Evolutionary conservation across 2,113 vertebrate genomes (phyloP), one percentile per base, ranked within the genome.

Genomic region (Ceuthmochares aereus): DNA sequence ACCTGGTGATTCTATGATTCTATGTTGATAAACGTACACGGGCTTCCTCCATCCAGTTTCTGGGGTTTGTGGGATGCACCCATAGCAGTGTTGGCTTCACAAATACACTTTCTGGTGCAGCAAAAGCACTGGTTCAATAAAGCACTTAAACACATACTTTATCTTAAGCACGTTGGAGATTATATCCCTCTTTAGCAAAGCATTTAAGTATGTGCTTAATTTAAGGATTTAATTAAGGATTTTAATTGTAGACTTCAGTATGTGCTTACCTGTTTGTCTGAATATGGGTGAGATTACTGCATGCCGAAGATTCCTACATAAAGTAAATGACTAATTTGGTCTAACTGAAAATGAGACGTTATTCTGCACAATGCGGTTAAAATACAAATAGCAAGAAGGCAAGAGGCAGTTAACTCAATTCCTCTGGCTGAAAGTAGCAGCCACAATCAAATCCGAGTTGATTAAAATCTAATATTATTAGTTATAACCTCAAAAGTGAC

Each of bases 161-260:
- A 95, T 95, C 96, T 96, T 92, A 72, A 96, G 94, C 86, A 40
- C 55, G 73, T 43, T 74, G 84, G 83, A 96, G 96, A 93, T 96
- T 90, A 96, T 86, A 93, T 89, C 93, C 93, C 95, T 92, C 89
- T 90, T 93, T 95, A 95, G 96, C 68, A 92, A 89, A 81, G 86
- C 91, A 75, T 95, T 93, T 95, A 96, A 96, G 94, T 81, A 86
- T 78, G 91, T 95, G 91, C 94, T 96, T 95, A 97, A 96, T 96
- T 97, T 92, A 96, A 90, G 94, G 94, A 90, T 96, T 95, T 96
- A 96, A 97, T 97, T 96, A 96, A 95, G 95, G 93, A 95, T 97
- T 95, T 96, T 95, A 97, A 96, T 93, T 97, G 96, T 97, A 93
- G 91, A 86, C 86, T 95, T 90, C 84, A 56, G 73, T 73, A 72